phyloP scores from a whole-genome alignment of 2,113 vertebrate genomes.

The Gallinago jamesoni region DNA sequence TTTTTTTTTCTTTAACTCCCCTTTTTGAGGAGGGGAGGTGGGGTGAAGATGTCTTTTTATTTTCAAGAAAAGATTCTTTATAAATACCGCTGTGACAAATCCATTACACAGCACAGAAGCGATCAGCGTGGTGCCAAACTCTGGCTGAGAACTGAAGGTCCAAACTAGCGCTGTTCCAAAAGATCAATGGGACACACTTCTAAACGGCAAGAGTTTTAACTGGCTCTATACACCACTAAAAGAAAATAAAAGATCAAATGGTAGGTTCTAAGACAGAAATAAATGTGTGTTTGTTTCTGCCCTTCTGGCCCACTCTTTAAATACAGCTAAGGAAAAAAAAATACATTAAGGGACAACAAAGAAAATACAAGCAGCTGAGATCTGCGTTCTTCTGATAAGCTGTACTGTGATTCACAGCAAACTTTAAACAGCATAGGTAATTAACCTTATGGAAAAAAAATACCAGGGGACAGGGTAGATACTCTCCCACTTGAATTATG shows the following conservation, averaged over 20 bases:
- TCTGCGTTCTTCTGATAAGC: conserved; percentile 46
- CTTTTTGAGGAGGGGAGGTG: neutral
- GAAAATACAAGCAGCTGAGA: neutral
- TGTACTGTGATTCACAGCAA: neutral
- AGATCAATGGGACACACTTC: conserved; percentile 60
- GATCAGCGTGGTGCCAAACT: conserved; percentile 45
- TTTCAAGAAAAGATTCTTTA: conserved; percentile 52
- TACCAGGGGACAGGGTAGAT: neutral
- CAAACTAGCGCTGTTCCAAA: conserved; percentile 18
- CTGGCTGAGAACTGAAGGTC: conserved; percentile 65
- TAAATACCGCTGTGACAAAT: conserved; percentile 54
- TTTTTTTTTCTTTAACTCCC: neutral
- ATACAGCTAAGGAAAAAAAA: conserved; percentile 24
- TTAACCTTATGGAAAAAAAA: neutral
- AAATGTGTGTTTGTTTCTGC: conserved; percentile 44
- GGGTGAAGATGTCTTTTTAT: conserved; percentile 24
- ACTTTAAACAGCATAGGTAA: neutral
- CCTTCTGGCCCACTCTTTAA: conserved; percentile 28
- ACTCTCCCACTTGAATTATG: neutral
- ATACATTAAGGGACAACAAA: neutral
- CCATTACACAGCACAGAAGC: conserved; percentile 58
- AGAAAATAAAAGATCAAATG: conserved; percentile 61
- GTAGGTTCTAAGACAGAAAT: conserved; percentile 19
- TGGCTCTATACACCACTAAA: neutral
- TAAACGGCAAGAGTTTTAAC: conserved; percentile 30